Conservation (phyloP, 2,888 invertebrate species). For the Drosophila fungiperda region DNA sequence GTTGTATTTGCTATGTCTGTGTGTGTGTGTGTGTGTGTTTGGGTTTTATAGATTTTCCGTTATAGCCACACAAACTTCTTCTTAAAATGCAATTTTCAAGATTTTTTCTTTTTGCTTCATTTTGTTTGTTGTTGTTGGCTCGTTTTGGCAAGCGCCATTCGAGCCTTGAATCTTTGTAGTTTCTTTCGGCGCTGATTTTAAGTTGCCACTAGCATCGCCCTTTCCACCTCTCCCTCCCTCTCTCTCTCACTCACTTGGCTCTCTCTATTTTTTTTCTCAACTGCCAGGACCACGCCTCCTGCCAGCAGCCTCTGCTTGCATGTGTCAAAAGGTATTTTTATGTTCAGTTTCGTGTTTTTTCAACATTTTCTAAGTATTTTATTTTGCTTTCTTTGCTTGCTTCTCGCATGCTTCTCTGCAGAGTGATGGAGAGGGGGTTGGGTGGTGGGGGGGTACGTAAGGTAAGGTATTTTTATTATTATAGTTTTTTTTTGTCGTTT, state of each 20-base stretch:
- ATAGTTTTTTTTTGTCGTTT: neutral
- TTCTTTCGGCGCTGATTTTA: slow-evolving; percentile 68
- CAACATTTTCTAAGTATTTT: slow-evolving; percentile 74
- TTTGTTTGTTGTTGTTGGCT: slow-evolving; percentile 25
- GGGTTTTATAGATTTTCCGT: slow-evolving; percentile 75
- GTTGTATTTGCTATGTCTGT: slow-evolving; percentile 20
- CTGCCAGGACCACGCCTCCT: slow-evolving; percentile 55
- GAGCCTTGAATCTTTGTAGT: slow-evolving; percentile 48
- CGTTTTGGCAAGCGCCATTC: slow-evolving; percentile 62
- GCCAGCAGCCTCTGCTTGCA: slow-evolving; percentile 58
- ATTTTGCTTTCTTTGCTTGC: slow-evolving; percentile 51
- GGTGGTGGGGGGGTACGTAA: neutral
- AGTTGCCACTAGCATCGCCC: slow-evolving; percentile 47
- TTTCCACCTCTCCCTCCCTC: neutral
- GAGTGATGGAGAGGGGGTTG: neutral
- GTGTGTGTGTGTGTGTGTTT: slow-evolving; percentile 31
- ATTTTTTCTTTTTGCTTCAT: slow-evolving; percentile 45
- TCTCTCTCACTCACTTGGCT: neutral
- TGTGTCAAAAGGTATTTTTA: slow-evolving; percentile 82
- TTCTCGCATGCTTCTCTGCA: slow-evolving; percentile 26
- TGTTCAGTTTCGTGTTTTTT: slow-evolving; percentile 78
- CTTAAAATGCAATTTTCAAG: slow-evolving; percentile 83
- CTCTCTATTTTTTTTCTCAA: neutral
- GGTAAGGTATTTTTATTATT: neutral
- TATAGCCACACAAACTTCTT: slow-evolving; percentile 79